Conservation (phyloP, 35 echinoderm and acorn worm genomes). For the Apostichopus californicus region DNA sequence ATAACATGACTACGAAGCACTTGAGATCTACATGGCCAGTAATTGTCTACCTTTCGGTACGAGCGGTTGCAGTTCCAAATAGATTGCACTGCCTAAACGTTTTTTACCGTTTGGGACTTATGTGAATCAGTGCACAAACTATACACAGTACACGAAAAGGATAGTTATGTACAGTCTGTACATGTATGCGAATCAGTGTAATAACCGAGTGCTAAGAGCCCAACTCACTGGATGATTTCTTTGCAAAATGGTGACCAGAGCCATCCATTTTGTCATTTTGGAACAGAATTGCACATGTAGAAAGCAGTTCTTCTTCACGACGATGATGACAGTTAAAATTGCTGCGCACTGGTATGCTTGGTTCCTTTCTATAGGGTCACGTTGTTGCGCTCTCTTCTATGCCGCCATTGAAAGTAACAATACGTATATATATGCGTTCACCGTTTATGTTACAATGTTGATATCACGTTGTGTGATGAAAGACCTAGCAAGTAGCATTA, state of each 20-base stretch:
- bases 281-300: conserved; percentile 10
- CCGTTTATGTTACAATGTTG: not conserved
- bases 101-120: no score
- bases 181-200: no score
- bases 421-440: not conserved
- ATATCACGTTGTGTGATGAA: not conserved
- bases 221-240: conserved; percentile 47
- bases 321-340: not conserved
- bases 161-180: no score
- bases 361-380: not conserved
- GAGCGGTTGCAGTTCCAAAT: no score
- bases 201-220: not conserved
- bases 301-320: conserved; percentile 8
- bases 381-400: not conserved
- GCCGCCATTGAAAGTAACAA: not conserved
- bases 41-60: no score
- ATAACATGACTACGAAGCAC: no score
- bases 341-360: not conserved
- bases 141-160: no score
- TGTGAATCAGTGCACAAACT: no score
- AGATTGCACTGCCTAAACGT: no score
- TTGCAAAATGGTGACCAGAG: conserved; percentile 43
- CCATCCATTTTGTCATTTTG: conserved; percentile 57
- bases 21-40: no score
- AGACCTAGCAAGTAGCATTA: not conserved